Percentiles rank a stretch among this genome's conserved stretches.
phyloP scores from a whole-genome alignment of 2,888 invertebrate genomes.

The Ectemnius lituratus region DNA sequence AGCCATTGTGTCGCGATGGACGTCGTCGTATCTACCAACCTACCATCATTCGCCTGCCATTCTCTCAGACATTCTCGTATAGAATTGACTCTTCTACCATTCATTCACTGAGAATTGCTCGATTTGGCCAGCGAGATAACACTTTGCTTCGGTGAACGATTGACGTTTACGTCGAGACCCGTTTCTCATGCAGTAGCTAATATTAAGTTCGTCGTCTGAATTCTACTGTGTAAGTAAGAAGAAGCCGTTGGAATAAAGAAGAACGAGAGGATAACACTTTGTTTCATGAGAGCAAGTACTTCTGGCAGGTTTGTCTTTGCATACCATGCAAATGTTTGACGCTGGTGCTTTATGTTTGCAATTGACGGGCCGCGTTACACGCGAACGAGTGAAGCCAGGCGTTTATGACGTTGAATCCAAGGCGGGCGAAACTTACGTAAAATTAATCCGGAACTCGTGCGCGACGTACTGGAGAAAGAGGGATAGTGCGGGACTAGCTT shows the following conservation, averaged over 20 bases:
- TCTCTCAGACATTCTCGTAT: conserved; percentile 34
- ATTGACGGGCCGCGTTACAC: not conserved
- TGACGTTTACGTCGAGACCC: conserved; percentile 21
- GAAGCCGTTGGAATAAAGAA: too few species aligned
- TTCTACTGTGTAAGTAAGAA: too few species aligned
- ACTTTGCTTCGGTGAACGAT: conserved; percentile 34
- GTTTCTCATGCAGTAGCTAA: conserved; percentile 7
- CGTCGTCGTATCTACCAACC: conserved; percentile 24
- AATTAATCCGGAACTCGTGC: conserved; percentile 55
- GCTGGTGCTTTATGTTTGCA: not conserved
- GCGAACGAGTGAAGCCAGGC: conserved; percentile 25
- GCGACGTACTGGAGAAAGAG: conserved; percentile 7
- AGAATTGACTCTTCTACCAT: conserved; percentile 38
- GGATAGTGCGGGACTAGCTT: conserved; percentile 18
- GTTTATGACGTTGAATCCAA: conserved; percentile 43
- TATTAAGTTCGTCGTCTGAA: not conserved
- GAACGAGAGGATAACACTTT: too few species aligned
- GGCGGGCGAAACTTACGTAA: conserved; percentile 57
- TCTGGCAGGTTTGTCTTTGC: not conserved
- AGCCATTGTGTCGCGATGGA: conserved; percentile 33
- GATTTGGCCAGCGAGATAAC: conserved; percentile 31
- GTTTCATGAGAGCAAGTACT: not conserved
- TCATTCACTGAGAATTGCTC: conserved; percentile 21
- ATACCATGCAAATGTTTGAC: not conserved
- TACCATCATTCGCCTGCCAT: conserved; percentile 36